phyloP scores from a whole-genome alignment of 2,888 invertebrate species.

The Dicyrtoma fusca region DNA sequence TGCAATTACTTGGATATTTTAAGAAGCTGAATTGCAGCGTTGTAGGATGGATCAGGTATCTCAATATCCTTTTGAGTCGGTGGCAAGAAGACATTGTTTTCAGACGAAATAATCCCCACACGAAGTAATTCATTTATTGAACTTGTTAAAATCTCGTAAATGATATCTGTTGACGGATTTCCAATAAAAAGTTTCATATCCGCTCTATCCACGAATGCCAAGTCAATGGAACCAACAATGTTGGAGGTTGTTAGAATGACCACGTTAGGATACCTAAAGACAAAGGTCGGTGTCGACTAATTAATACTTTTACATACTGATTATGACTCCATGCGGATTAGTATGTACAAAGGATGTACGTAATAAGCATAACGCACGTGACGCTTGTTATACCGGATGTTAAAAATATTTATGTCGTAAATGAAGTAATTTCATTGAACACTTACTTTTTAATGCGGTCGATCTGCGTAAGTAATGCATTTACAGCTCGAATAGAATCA shows the following conservation, averaged over 20 bases:
- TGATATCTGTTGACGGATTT: constrained; percentile 76
- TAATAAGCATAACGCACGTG: too few species aligned
- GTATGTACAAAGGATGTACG: too few species aligned
- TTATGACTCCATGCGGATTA: too few species aligned
- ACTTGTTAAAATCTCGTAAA: constrained; percentile 79
- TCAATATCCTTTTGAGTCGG: not conserved
- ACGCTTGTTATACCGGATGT: too few species aligned
- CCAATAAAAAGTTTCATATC: constrained; percentile 91
- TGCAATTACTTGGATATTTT: constrained; percentile 59
- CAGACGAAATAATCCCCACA: constrained; percentile 62
- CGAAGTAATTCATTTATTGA: constrained; percentile 81
- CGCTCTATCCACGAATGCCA: constrained; percentile 94
- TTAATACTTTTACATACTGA: too few species aligned
- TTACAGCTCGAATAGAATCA: constrained; percentile 94
- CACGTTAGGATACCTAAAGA: constrained; percentile 76
- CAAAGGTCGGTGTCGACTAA: too few species aligned
- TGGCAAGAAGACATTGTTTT: not conserved
- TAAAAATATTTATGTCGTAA: too few species aligned
- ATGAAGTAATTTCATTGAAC: too few species aligned
- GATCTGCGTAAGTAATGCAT: constrained; percentile 91
- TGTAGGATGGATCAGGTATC: not conserved
- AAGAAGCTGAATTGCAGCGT: constrained; percentile 58
- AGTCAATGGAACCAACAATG: constrained; percentile 88
- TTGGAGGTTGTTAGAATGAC: constrained; percentile 94
- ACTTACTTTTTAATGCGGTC: constrained; percentile 77